Evolutionary conservation across 2,797 vertebrate genomes (phyloP).

Genomic region (Schizopygopsis malacanthus): DNA sequence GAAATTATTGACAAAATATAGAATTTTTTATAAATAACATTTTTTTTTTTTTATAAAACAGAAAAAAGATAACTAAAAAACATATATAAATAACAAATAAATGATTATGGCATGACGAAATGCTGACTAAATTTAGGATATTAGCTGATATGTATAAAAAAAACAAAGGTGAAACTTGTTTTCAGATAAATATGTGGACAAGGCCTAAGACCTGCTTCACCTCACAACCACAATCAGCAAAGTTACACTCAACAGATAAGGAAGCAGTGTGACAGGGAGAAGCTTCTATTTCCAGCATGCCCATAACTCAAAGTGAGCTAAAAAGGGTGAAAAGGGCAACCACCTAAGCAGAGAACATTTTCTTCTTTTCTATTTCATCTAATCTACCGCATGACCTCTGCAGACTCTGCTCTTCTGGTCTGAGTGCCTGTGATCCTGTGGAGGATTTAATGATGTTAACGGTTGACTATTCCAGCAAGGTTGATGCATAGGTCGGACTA

Average conservation of each 20-base stretch:
- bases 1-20: background rate
- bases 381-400: slow-evolving; percentile 8
- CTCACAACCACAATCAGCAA: slow-evolving; percentile 1
- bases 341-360: slow-evolving; percentile 20
- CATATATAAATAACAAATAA: too few relatives aligned
- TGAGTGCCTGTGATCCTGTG: background rate
- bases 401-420: background rate
- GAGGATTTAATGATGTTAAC: slow-evolving; percentile 38
- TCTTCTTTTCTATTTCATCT: slow-evolving; percentile 31
- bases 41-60: too few relatives aligned
- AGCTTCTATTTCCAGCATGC: slow-evolving; percentile 33
- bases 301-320: slow-evolving; percentile 15
- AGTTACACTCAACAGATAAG: slow-evolving; percentile 11
- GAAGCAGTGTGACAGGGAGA: background rate
- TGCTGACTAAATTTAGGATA: background rate
- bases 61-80: background rate
- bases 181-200: background rate
- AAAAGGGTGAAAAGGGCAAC: slow-evolving; percentile 27
- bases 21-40: background rate
- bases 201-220: background rate
- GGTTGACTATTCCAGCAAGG: slow-evolving; percentile 13
- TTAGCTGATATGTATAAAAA: background rate
- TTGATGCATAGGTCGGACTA: background rate
- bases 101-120: background rate
- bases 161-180: background rate